A percentile compares a stretch with the other conserved stretches of the same genome.
phyloP scores from a whole-genome alignment of 2,797 vertebrate genomes.

The Momotus momota region DNA sequence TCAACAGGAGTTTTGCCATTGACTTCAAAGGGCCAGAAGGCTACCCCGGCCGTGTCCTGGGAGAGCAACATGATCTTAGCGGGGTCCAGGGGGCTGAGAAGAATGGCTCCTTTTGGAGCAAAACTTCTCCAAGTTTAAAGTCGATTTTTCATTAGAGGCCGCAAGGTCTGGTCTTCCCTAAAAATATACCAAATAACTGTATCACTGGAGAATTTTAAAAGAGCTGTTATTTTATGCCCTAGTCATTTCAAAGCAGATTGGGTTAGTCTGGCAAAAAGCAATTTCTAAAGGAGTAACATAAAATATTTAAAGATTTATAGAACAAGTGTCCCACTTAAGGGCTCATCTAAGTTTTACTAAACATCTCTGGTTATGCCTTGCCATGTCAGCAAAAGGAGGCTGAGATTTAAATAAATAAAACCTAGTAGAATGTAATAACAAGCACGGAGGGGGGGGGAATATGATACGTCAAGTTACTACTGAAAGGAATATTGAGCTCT shows the following conservation, averaged over 20 bases:
- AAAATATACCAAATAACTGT: constrained; percentile 59
- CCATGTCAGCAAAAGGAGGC: constrained; percentile 70
- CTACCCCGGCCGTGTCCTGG: neutral
- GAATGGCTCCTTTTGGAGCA: constrained; percentile 7
- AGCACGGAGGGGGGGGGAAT: constrained; percentile 19
- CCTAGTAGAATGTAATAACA: constrained; percentile 42
- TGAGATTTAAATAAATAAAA: constrained; percentile 74
- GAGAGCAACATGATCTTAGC: neutral
- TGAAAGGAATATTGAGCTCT: constrained; percentile 62
- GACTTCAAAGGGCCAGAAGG: constrained; percentile 48
- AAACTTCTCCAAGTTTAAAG: constrained; percentile 22
- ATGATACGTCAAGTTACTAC: constrained; percentile 35
- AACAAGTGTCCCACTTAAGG: constrained; percentile 71
- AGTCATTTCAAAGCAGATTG: constrained; percentile 62
- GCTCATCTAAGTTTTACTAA: constrained; percentile 75
- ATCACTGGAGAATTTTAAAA: constrained; percentile 49
- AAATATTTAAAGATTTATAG: constrained; percentile 78
- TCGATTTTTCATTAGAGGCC: neutral
- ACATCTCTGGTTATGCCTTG: constrained; percentile 66
- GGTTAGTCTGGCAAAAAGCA: constrained; percentile 61
- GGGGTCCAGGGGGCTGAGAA: neutral
- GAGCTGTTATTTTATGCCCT: constrained; percentile 58
- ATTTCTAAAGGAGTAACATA: constrained; percentile 55
- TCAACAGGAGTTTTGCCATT: constrained; percentile 11
- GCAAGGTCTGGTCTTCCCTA: constrained; percentile 21